phyloP scores from a whole-genome alignment of 2,797 vertebrate species.

The Myotis myotis region DNA sequence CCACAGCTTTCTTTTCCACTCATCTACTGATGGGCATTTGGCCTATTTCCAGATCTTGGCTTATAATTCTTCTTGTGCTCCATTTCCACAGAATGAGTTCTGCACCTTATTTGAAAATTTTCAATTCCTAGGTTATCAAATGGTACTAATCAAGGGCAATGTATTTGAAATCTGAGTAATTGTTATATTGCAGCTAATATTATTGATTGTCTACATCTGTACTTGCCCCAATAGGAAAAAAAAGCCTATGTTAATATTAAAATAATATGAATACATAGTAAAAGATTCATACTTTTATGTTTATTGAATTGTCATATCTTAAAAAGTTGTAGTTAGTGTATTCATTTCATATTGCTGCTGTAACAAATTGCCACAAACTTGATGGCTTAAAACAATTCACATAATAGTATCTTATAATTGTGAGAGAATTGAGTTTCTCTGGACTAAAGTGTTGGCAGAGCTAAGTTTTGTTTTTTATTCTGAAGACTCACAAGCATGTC shows the following conservation, averaged over 20 bases:
- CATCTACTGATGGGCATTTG: too few relatives aligned
- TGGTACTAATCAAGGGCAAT: background rate
- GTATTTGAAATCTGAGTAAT: background rate
- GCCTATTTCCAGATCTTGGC: too few relatives aligned
- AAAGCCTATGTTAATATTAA: background rate
- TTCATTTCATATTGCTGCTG: background rate
- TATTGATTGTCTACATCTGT: background rate
- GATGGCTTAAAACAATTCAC: background rate
- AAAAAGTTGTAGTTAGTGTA: background rate
- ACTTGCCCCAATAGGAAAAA: background rate
- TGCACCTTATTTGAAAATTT: constrained; percentile 8
- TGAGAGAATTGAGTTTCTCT: background rate
- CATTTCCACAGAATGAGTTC: background rate
- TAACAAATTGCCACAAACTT: background rate
- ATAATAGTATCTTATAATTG: background rate
- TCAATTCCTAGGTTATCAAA: background rate
- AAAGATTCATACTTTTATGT: background rate
- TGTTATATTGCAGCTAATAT: background rate
- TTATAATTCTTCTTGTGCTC: background rate
- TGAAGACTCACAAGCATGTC: background rate
- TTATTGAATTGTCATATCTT: background rate
- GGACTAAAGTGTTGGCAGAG: background rate
- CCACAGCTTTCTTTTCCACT: too few relatives aligned
- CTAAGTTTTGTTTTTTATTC: background rate
- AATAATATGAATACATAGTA: background rate